phyloP scores from a whole-genome alignment of 1,140 invertebrate species.

The Rhyzopertha dominica region DNA sequence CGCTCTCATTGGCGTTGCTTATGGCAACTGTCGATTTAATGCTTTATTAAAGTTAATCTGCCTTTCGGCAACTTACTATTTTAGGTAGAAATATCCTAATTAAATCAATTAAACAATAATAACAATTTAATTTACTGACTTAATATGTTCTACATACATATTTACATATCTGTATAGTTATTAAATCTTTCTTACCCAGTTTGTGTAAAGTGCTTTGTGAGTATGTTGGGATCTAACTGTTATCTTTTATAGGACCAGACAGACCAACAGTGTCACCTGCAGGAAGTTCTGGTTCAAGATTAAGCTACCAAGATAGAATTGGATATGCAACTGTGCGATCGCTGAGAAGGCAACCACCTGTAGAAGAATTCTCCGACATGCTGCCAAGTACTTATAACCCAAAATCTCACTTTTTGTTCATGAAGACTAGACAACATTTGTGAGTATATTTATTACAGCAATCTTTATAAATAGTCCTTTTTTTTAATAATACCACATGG shows the following conservation, averaged over 20 bases:
- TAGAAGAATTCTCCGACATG: constrained; percentile 11
- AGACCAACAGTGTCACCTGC: constrained; percentile 36
- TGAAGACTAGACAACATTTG: constrained; percentile 5
- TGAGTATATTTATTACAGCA: neutral
- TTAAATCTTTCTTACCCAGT: no score
- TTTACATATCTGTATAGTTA: no score
- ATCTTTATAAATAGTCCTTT: neutral
- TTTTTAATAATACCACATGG: neutral
- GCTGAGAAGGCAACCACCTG: constrained; percentile 48
- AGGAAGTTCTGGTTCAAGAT: constrained; percentile 49
- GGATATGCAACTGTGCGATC: constrained; percentile 77
- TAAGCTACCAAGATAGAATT: constrained; percentile 68
- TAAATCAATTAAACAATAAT: no score
- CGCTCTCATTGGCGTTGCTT: no score
- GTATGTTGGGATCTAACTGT: no score
- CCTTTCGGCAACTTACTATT: no score
- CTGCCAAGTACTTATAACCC: constrained; percentile 6
- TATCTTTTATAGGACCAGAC: constrained; percentile 29
- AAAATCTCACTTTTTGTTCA: neutral
- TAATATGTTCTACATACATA: no score
- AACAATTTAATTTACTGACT: no score
- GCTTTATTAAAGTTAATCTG: no score
- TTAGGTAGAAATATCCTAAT: no score
- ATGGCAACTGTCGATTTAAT: no score
- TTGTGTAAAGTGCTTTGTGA: no score